These are phyloP conservation scores for Phyllotreta cruciferae DNA, from an alignment of 2,888 invertebrate genomes.

Conservation along the genomic window DNA sequence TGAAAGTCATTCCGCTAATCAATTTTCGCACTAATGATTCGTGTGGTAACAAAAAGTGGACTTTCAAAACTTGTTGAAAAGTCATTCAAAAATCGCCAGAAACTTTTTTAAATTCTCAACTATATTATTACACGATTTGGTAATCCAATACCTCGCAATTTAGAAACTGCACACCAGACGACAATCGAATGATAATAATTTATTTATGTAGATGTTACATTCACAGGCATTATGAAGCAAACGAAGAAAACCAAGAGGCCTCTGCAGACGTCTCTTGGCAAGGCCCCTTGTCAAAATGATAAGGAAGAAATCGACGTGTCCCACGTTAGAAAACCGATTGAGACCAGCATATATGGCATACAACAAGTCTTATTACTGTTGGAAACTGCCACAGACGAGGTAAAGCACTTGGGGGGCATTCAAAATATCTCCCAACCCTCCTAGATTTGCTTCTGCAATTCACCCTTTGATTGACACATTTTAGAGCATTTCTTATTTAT, in stretches of 20 bases:
- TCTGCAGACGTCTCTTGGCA: slow-evolving; percentile 53
- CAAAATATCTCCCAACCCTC: neutral
- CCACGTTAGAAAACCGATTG: slow-evolving; percentile 68
- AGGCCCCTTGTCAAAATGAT: slow-evolving; percentile 44
- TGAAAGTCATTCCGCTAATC: no score
- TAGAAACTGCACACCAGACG: neutral
- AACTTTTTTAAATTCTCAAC: neutral
- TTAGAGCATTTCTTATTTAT: neutral
- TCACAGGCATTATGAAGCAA: slow-evolving; percentile 39
- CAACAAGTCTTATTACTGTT: slow-evolving; percentile 75
- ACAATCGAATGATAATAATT: neutral
- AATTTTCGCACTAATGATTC: no score
- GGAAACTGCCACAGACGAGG: slow-evolving; percentile 79
- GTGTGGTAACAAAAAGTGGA: no score
- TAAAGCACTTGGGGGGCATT: slow-evolving; percentile 51
- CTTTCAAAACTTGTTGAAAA: no score
- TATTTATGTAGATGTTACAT: neutral
- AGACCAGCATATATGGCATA: slow-evolving; percentile 73
- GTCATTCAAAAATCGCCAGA: no score
- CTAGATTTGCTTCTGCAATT: neutral
- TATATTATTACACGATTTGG: neutral
- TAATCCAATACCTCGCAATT: neutral
- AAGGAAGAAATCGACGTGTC: slow-evolving; percentile 57
- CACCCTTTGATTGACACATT: neutral
- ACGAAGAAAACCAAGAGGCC: slow-evolving; percentile 50